phyloP scores from a whole-genome alignment of 1,140 invertebrate genomes.

The Diplogasteroides magnus region DNA sequence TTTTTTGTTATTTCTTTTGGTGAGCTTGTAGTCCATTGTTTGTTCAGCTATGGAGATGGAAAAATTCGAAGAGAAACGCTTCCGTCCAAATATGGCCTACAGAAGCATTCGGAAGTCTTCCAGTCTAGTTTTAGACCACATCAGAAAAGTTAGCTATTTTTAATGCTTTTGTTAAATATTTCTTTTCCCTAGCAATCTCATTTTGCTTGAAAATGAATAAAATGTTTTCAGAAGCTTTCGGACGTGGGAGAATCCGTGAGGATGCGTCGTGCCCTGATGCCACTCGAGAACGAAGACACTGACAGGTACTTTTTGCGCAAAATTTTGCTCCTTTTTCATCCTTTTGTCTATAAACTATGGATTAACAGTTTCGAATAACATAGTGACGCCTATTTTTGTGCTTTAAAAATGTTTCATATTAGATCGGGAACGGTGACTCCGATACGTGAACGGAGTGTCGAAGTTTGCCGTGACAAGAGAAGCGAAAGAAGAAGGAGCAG shows the following conservation, averaged over 20 bases:
- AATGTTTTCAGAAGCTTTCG: not conserved
- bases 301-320: not conserved
- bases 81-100: not conserved
- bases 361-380: too few relatives aligned
- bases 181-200: not conserved
- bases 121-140: not conserved
- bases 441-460: too few relatives aligned
- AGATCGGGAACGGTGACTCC: too few relatives aligned
- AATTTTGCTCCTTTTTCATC: too few relatives aligned
- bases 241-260: not conserved
- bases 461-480: too few relatives aligned
- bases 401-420: too few relatives aligned
- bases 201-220: not conserved
- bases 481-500: too few relatives aligned
- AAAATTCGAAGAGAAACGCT: not conserved
- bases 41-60: too few relatives aligned
- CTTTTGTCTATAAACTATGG: too few relatives aligned
- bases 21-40: too few relatives aligned
- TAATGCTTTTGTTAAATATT: not conserved
- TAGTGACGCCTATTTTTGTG: too few relatives aligned
- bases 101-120: not conserved
- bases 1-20: too few relatives aligned
- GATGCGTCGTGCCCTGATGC: not conserved
- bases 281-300: not conserved
- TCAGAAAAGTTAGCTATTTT: not conserved